Percentiles rank a stretch among this genome's conserved stretches.
Conservation (phyloP, 2,888 invertebrate genomes). For the Drosophila flavopinicola region DNA sequence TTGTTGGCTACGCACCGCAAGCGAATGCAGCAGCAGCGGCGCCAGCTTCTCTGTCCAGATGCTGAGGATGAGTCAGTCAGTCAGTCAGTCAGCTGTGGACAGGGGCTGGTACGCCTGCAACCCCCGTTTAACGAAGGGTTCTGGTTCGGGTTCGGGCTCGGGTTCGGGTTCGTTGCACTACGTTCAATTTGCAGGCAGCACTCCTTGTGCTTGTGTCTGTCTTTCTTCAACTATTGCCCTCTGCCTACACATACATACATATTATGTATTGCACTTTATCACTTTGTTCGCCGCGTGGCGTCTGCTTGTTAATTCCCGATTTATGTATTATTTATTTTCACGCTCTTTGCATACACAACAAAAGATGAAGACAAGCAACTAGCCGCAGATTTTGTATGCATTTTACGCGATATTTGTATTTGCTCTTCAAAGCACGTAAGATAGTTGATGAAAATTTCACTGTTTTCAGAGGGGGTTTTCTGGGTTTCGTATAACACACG, state of each 20-base stretch:
- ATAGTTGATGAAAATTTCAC: constrained; percentile 39
- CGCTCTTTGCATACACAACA: constrained; percentile 35
- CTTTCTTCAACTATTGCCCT: constrained; percentile 28
- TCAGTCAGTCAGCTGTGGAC: constrained; percentile 40
- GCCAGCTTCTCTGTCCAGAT: constrained; percentile 46
- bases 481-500: constrained; percentile 44
- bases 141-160: constrained; percentile 11
- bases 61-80: constrained; percentile 45
- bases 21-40: constrained; percentile 8
- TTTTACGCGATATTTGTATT: constrained; percentile 28
- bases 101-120: constrained; percentile 35
- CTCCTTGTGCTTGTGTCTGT: constrained; percentile 28
- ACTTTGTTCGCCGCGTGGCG: constrained; percentile 27
- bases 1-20: constrained; percentile 44
- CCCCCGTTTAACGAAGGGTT: constrained; percentile 44
- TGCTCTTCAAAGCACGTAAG: too few relatives aligned
- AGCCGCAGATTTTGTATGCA: constrained; percentile 40
- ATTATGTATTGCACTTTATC: constrained; percentile 38
- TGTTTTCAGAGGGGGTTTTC: constrained; percentile 32
- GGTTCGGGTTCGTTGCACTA: constrained; percentile 67
- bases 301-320: constrained; percentile 23
- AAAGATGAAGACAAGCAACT: constrained; percentile 20
- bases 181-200: constrained; percentile 45
- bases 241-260: constrained; percentile 7
- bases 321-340: constrained; percentile 42